Evolutionary conservation across 2,113 vertebrate species (phyloP).

Genomic region (Oreocharis arfaki): DNA sequence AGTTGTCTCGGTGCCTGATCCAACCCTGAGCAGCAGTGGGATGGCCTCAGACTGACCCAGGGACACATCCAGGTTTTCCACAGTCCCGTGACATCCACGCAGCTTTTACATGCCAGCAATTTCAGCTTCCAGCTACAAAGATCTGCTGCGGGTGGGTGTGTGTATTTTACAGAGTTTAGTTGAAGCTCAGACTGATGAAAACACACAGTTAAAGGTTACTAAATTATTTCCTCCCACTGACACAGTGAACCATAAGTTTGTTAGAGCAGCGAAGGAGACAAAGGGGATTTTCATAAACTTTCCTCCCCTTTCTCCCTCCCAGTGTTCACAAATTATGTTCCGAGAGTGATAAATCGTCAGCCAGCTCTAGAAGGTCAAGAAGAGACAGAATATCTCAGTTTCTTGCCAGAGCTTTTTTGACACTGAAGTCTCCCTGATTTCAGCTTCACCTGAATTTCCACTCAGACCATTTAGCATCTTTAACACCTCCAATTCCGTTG

Average conservation of each 20-base stretch:
- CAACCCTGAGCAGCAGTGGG: neutral
- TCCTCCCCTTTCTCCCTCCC: no score
- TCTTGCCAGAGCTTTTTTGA: neutral
- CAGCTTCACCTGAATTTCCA: neutral
- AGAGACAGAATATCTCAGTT: neutral
- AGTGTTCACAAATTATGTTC: neutral
- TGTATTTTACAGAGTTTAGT: neutral
- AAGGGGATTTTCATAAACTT: neutral
- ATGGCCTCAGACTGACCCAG: neutral
- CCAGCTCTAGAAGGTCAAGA: neutral
- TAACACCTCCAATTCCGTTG: neutral
- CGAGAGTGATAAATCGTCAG: neutral
- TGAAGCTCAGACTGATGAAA: neutral
- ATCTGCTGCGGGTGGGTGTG: fast-evolving
- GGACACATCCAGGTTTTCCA: neutral
- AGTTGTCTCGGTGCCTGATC: neutral
- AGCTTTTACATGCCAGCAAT: neutral
- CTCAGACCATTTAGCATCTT: neutral
- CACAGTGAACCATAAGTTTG: neutral
- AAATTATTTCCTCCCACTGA: neutral
- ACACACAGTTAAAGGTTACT: neutral
- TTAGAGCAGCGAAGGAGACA: neutral
- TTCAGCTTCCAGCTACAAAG: neutral
- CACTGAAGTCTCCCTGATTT: neutral
- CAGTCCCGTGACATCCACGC: fast-evolving